Base-by-base conservation (phyloP, 92 coral and sea anemone species). In the Zoanthus gigantus region DNA sequence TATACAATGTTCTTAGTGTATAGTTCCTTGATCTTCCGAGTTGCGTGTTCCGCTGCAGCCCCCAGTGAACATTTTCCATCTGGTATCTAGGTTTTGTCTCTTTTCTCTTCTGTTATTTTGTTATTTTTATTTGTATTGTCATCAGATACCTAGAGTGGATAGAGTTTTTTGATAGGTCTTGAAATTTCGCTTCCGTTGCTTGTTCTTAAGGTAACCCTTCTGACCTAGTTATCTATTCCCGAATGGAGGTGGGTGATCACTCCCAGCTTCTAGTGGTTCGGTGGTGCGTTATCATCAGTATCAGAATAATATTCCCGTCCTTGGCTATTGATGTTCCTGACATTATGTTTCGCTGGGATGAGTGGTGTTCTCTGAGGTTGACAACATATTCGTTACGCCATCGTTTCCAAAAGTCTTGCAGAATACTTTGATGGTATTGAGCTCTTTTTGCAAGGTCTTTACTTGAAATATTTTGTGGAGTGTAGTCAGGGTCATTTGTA, bases 301-400 rank as follows among this genome's bases (percentile, higher is more conserved):
- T 85, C 16, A 85, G 88, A 68, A 85, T 82, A 3, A 85, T 53
- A 7, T 50, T 85, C 87, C 87, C 87, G 48, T 83, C 65, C 86
- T 82, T 65, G 42, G 87, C 87, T 28, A 69, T 42, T 71, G 67
- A 32, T 34, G 74, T 60, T 4, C 85, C 50, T 52, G 50, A 80
- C 50, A 15, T 80, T 37, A 56, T 12, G 47, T 3, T 58, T 44
- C 8, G 4, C 56, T 82, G 54, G 6, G 86, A 63, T 34, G 76
- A 82, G 76, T 32, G 86, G 71, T 42, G 48, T 42, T 60, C 86
- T 42, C 75, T 63, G 29, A 83, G 66, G 47, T 54, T 71, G 7
- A 58, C 50, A 29, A 83, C 48, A 16, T 71, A 83, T 83, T 83
- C 79, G 37, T 71, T 79, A 71, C 79, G 65, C 79, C 79, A 83